Base-by-base conservation (phyloP, 2,888 invertebrate species). In the Pyrgus malvae region DNA sequence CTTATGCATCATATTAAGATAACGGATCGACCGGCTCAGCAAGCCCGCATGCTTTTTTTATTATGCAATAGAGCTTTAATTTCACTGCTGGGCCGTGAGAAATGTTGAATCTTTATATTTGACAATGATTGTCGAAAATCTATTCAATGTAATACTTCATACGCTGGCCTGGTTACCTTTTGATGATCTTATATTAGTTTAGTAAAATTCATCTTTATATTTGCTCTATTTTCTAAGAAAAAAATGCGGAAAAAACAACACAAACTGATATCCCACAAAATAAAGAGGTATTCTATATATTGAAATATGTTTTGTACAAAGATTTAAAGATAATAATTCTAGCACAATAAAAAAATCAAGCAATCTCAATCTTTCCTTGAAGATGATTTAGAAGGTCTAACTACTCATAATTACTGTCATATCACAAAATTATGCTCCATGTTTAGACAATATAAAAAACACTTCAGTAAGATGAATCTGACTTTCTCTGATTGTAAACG, bases 401-500 rank as follows among this genome's bases (percentile, higher is more conserved):
- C n/a, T n/a, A n/a, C n/a, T n/a, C n/a, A n/a, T 23, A 23, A 4
- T 23, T 23, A 3, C 6, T 23, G 23, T 23, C 4, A 23, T 23
- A 3, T 23, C 23, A 23, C 6, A 23, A 7, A 8, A 37, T 17
- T 25, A 11, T 25, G 29, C 11, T 6, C 17, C 17, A 17, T 27
- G 27, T 48, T 48, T 48, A 17, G 37, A 17, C 25, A 46, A 66
- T 69, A 72, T 70, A n/a, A n/a, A 68, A 72, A 74, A 67, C 60
- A 59, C 66, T 64, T 67, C 68, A 62, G 8, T 72, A 65, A 67
- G 65, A 70, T 72, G 70, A 64, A 63, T 56, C 70, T 50, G 40
- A 74, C 80, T 81, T 80, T 81, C 80, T 72, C 75, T 33, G 14
- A 51, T 44, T 51, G 33, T 41, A 48, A 40, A 48, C 25, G 25